Percentiles rank a stretch among this genome's conserved stretches.
phyloP scores from a whole-genome alignment of 2,113 vertebrate species.

The Malurus alboscapulatus region DNA sequence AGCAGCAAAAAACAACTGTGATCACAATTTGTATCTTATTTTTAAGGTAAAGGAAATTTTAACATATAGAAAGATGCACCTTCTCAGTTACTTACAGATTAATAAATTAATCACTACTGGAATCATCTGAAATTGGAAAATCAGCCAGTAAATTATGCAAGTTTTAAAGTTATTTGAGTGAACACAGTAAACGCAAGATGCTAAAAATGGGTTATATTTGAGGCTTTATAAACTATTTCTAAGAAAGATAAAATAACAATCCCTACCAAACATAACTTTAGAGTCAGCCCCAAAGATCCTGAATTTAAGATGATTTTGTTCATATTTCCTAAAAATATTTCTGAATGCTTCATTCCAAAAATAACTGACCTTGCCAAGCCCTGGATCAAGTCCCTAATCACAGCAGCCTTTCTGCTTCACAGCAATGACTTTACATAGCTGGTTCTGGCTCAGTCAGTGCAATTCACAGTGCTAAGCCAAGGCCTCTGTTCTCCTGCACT shows the following conservation, averaged over 20 bases:
- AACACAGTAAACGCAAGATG: neutral
- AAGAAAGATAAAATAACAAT: neutral
- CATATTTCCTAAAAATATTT: constrained; percentile 9
- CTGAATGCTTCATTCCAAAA: constrained; percentile 8
- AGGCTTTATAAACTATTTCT: neutral
- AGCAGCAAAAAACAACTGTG: neutral
- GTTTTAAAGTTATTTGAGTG: neutral
- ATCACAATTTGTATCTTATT: neutral
- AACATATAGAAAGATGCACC: neutral
- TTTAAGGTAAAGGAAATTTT: neutral
- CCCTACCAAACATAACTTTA: neutral
- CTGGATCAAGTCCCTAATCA: constrained; percentile 41
- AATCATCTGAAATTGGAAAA: neutral
- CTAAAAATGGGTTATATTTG: neutral
- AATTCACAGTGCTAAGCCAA: neutral
- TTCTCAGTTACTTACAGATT: neutral
- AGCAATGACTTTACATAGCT: neutral
- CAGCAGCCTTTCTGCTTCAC: constrained; percentile 22
- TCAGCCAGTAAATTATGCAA: neutral
- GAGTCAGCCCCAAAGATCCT: neutral
- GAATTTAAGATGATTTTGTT: neutral
- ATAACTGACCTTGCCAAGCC: constrained; percentile 22
- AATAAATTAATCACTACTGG: neutral
- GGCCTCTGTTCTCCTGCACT: neutral
- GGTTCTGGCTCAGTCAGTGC: neutral